Percentiles rank a stretch among this genome's conserved stretches.
phyloP scores from a whole-genome alignment of 2,113 vertebrate species.

The Dicerorhinus sumatrensis region DNA sequence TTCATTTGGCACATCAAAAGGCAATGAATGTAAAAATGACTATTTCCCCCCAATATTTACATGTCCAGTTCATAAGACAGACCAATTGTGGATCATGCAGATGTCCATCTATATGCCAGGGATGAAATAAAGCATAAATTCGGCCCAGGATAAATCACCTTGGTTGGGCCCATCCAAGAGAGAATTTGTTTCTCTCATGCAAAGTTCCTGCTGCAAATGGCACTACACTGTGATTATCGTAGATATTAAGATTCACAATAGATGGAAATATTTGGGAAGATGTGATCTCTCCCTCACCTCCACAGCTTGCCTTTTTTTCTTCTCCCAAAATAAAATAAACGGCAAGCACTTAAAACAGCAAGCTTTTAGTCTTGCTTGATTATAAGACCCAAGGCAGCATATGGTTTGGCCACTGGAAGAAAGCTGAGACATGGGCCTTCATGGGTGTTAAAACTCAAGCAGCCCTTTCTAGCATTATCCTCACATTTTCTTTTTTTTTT shows the following conservation, averaged over 20 bases:
- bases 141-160: not conserved
- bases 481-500: not conserved
- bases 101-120: not conserved
- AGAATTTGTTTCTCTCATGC: not conserved
- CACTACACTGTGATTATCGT: not conserved
- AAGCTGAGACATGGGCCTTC: not conserved
- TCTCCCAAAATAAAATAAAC: not conserved
- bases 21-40: not conserved
- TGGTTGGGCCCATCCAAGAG: not conserved
- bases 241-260: not conserved
- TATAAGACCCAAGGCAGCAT: not conserved
- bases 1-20: slow-evolving; percentile 8
- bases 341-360: not conserved
- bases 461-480: not conserved
- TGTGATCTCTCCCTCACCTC: not conserved
- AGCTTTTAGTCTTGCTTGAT: not conserved
- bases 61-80: slow-evolving; percentile 3
- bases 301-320: not conserved
- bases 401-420: not conserved
- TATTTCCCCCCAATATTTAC: not conserved
- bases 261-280: not conserved
- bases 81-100: not conserved
- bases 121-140: not conserved
- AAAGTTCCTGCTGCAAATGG: not conserved
- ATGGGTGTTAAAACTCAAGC: not conserved